A percentile compares a stretch with the other conserved stretches of the same genome.
These are phyloP conservation scores for Nematolebias whitei DNA, from an alignment of 2,113 vertebrate genomes.

Conservation along the genomic window DNA sequence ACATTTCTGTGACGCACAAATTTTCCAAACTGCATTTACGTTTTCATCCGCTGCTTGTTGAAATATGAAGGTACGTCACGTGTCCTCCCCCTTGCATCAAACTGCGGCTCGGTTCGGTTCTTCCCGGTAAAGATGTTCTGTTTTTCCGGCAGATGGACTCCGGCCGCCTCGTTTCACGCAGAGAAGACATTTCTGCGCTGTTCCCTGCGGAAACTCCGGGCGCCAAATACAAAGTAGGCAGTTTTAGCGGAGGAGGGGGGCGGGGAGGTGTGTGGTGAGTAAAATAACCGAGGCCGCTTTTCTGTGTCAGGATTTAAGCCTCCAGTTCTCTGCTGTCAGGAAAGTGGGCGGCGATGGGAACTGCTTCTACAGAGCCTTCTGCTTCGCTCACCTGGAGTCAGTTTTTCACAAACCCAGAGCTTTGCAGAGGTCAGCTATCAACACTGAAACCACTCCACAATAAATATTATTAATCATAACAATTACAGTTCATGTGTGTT, in stretches of 20 bases:
- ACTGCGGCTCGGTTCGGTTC: not conserved
- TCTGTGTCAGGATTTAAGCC: conserved; percentile 78
- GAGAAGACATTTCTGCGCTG: conserved; percentile 79
- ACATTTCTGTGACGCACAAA: conserved; percentile 17
- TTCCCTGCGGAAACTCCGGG: conserved; percentile 71
- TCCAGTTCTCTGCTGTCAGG: conserved; percentile 80
- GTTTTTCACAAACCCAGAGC: conserved; percentile 74
- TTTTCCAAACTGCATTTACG: not conserved
- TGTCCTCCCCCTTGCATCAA: fast-evolving
- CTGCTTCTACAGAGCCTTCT: conserved; percentile 87
- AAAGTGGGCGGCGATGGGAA: conserved; percentile 86
- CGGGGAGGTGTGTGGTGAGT: not conserved
- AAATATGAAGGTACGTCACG: not conserved
- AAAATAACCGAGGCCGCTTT: conserved; percentile 17
- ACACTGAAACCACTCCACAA: no score
- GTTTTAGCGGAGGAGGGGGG: not conserved
- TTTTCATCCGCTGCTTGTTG: not conserved
- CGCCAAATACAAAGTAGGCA: conserved; percentile 75
- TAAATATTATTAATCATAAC: no score
- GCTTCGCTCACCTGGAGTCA: conserved; percentile 82
- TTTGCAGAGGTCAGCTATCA: conserved; percentile 77
- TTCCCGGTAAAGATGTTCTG: not conserved
- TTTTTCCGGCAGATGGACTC: conserved; percentile 62
- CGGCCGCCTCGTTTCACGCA: conserved; percentile 74
- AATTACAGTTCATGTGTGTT: not conserved